Conservation (phyloP, 2,797 vertebrate species). For the Leuciscus waleckii region DNA sequence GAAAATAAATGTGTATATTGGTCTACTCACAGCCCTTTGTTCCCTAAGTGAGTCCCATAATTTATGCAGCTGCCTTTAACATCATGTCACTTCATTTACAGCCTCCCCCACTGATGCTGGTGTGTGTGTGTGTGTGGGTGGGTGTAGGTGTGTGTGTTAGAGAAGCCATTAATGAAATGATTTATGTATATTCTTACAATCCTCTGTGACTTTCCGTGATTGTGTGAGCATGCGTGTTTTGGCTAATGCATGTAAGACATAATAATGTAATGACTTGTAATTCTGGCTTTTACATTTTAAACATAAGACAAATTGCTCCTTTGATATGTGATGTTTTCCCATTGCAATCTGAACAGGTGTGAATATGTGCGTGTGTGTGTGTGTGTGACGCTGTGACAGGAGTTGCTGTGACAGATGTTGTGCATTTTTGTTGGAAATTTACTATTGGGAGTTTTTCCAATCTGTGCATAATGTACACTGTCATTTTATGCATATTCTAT, state of each 20-base stretch:
- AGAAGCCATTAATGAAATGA: conserved; percentile 47
- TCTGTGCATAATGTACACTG: neutral
- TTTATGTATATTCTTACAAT: conserved; percentile 41
- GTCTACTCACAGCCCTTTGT: conserved; percentile 12
- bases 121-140: conserved; percentile 31
- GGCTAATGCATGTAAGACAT: conserved; percentile 24
- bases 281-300: conserved; percentile 7
- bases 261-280: conserved; percentile 47
- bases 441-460: neutral
- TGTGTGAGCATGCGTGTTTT: neutral
- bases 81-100: conserved; percentile 43
- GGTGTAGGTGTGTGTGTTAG: neutral
- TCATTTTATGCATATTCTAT: neutral
- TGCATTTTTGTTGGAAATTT: neutral
- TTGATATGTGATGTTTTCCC: conserved; percentile 34
- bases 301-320: conserved; percentile 19
- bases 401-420: conserved; percentile 11
- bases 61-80: conserved; percentile 42
- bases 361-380: neutral
- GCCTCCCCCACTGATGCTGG: conserved; percentile 23
- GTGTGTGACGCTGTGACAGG: neutral
- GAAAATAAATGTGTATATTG: conserved; percentile 30
- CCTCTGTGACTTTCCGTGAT: neutral
- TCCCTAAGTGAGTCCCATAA: neutral
- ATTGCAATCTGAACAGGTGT: conserved; percentile 15